A percentile compares a stretch with the other conserved stretches of the same genome.
Conservation (phyloP, 2,113 vertebrate genomes). For the Thamnaconus septentrionalis region DNA sequence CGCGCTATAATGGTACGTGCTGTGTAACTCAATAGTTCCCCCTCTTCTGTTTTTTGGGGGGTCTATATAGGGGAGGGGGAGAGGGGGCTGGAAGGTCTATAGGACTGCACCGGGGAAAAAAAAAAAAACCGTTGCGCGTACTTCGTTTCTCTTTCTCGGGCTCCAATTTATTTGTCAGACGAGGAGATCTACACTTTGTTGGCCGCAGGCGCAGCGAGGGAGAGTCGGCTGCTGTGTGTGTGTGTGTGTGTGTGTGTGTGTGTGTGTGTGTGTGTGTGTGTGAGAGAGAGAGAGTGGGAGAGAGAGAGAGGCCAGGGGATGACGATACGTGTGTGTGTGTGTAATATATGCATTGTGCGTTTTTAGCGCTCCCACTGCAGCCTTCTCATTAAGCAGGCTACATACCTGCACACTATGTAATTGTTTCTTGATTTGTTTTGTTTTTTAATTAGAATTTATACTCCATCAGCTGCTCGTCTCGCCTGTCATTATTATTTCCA, state of each 20-base stretch:
- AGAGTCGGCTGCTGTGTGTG: slow-evolving; percentile 17
- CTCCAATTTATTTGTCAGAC: slow-evolving; percentile 12
- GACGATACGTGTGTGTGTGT: not conserved
- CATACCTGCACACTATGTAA: too few species aligned
- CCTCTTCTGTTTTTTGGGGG: slow-evolving; percentile 29
- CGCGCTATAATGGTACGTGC: slow-evolving; percentile 84
- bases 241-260: slow-evolving; percentile 13
- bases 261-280: not conserved
- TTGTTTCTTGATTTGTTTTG: too few species aligned
- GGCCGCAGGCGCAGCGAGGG: not conserved
- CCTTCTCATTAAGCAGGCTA: not conserved
- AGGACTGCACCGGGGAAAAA: slow-evolving; percentile 11
- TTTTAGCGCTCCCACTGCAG: not conserved
- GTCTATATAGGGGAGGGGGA: slow-evolving; percentile 44
- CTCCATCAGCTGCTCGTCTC: too few species aligned
- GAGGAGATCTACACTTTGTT: slow-evolving; percentile 29
- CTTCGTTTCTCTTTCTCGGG: slow-evolving; percentile 8
- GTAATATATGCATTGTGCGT: not conserved
- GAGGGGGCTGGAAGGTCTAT: slow-evolving; percentile 30
- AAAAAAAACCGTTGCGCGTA: slow-evolving; percentile 30
- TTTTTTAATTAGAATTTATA: too few species aligned
- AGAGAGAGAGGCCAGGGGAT: not conserved
- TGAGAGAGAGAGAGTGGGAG: not conserved
- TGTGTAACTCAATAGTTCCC: slow-evolving; percentile 76
- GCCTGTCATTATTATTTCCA: too few species aligned